A percentile compares a stretch with the other conserved stretches of the same genome.
These are phyloP conservation scores for Chinchilla lanigera DNA, from an alignment of 2,113 vertebrate species.

Conservation along the genomic window DNA sequence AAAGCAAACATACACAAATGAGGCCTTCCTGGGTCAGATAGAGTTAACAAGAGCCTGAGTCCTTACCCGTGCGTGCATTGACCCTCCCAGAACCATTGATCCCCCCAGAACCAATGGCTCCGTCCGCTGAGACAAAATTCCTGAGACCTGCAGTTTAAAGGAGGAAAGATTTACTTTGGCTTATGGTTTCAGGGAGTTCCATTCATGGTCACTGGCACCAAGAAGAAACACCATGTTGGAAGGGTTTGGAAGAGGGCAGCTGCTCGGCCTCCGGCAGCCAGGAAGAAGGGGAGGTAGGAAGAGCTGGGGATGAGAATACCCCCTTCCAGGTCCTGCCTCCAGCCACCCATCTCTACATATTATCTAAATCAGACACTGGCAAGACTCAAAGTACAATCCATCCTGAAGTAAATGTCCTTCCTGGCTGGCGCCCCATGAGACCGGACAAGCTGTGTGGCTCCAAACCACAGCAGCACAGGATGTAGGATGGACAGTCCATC, in stretches of 20 bases:
- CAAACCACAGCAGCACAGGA: background rate
- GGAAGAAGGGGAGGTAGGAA: background rate
- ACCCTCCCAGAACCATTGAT: too few relatives aligned
- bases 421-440: background rate
- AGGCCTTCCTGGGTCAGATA: background rate
- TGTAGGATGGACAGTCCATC: too few relatives aligned
- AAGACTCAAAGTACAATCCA: background rate
- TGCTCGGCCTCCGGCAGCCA: background rate
- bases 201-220: background rate
- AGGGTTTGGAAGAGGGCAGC: background rate
- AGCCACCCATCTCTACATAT: background rate
- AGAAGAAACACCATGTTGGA: too few relatives aligned
- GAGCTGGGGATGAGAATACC: background rate
- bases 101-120: background rate
- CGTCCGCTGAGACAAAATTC: background rate
- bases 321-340: background rate
- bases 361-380: background rate
- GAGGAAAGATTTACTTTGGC: background rate
- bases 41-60: background rate
- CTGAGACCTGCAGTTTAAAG: background rate
- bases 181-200: background rate
- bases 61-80: background rate
- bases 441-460: background rate
- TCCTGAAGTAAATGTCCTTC: background rate
- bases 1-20: background rate